Evolutionary conservation across 1,140 invertebrate species (phyloP).

Genomic region (Danaus plexippus): DNA sequence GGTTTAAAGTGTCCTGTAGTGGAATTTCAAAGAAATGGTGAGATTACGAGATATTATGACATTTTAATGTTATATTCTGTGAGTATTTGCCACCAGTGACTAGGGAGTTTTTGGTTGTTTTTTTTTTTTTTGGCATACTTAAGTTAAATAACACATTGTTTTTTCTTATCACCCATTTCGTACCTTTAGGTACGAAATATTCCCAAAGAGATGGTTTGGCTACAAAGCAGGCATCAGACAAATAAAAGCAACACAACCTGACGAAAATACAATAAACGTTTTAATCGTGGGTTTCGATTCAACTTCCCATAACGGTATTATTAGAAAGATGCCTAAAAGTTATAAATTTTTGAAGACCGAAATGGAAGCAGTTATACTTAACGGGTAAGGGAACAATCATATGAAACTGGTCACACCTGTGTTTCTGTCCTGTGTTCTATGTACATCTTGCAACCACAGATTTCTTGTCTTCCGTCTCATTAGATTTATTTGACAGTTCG

Average conservation of each 20-base stretch:
- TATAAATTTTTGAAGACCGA: constrained; percentile 81
- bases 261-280: constrained; percentile 73
- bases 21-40: constrained; percentile 27
- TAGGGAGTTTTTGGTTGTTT: not conserved
- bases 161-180: no score
- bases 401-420: not conserved
- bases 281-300: constrained; percentile 94
- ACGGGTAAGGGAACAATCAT: constrained; percentile 56
- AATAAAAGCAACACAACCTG: not conserved
- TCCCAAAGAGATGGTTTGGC: constrained; percentile 29
- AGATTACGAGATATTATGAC: not conserved
- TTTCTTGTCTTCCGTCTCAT: no score
- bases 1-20: constrained; percentile 34
- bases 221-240: constrained; percentile 28
- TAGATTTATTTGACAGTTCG: no score
- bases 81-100: no score
- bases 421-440: no score
- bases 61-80: no score
- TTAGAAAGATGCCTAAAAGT: constrained; percentile 85
- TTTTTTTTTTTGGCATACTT: constrained; percentile 1
- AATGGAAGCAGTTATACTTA: constrained; percentile 78
- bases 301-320: constrained; percentile 86
- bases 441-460: no score
- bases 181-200: constrained; percentile 16
- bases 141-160: no score